Conservation (phyloP, 2,888 invertebrate species). For the Onchidella celtica region DNA sequence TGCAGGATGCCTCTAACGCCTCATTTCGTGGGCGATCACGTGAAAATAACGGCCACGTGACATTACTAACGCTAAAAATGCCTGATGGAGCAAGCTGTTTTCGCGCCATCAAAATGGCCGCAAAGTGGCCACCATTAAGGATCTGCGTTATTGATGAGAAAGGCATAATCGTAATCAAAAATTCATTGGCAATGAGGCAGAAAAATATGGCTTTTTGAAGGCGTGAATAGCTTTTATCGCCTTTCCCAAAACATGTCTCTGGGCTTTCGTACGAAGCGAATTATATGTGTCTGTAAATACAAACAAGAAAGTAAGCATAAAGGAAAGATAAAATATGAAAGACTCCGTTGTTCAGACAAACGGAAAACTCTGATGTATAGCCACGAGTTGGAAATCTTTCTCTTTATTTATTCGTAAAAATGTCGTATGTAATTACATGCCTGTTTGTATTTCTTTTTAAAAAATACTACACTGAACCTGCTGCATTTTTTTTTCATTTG, state of each 20-base stretch:
- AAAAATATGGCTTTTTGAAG: background rate
- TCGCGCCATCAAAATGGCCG: conserved; percentile 18
- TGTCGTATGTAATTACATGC: too few species aligned
- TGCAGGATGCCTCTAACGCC: conserved; percentile 3
- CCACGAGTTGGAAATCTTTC: too few species aligned
- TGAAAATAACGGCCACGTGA: conserved; percentile 6
- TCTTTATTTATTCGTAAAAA: too few species aligned
- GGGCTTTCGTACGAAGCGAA: background rate
- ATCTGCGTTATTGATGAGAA: conserved; percentile 23
- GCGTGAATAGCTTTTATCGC: background rate
- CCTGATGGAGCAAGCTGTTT: background rate
- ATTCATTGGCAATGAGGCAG: background rate
- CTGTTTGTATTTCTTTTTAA: too few species aligned
- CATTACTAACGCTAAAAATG: background rate
- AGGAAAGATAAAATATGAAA: background rate
- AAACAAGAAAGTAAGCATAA: background rate
- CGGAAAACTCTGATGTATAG: too few species aligned
- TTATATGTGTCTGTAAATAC: background rate
- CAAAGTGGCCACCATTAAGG: conserved; percentile 7
- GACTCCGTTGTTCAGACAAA: too few species aligned
- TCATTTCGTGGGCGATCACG: conserved; percentile 13
- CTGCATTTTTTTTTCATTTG: too few species aligned
- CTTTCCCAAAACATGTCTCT: background rate
- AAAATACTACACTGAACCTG: too few species aligned
- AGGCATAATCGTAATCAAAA: background rate